A percentile compares a stretch with the other conserved stretches of the same genome.
These are phyloP conservation scores for Pitangus sulphuratus DNA, from an alignment of 2,797 vertebrate genomes.

Conservation along the genomic window DNA sequence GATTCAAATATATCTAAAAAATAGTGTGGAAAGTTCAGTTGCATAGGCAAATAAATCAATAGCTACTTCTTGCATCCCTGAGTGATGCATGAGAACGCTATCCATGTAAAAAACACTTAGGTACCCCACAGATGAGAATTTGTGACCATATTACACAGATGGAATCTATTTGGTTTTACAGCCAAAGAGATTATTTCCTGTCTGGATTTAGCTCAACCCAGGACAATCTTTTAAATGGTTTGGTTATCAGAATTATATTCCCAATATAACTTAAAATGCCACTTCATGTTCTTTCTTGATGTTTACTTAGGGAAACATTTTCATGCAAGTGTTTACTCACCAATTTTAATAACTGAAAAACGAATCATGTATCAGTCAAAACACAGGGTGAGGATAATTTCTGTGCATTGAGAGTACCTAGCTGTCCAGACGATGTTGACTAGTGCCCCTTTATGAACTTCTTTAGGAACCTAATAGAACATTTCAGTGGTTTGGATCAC, in stretches of 20 bases:
- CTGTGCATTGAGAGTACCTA: background rate
- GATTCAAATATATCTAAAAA: background rate
- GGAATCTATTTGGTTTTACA: background rate
- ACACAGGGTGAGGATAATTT: background rate
- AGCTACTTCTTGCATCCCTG: background rate
- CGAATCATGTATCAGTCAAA: background rate
- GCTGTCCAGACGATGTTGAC: background rate
- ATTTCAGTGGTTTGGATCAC: background rate
- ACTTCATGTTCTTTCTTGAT: background rate
- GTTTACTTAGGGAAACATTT: background rate
- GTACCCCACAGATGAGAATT: background rate
- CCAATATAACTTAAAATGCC: background rate
- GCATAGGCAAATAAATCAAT: background rate
- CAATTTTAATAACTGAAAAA: background rate
- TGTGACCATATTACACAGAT: background rate
- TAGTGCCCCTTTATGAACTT: background rate
- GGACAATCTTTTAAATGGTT: background rate
- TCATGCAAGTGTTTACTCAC: background rate
- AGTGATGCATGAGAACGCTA: background rate
- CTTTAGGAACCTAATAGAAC: background rate
- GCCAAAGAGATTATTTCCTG: background rate
- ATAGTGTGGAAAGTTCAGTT: background rate
- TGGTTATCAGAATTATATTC: background rate
- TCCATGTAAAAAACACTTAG: background rate
- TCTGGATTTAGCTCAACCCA: background rate